Evolutionary conservation across 2,113 vertebrate genomes (phyloP).

Genomic region (Beaufortia kweichowensis): DNA sequence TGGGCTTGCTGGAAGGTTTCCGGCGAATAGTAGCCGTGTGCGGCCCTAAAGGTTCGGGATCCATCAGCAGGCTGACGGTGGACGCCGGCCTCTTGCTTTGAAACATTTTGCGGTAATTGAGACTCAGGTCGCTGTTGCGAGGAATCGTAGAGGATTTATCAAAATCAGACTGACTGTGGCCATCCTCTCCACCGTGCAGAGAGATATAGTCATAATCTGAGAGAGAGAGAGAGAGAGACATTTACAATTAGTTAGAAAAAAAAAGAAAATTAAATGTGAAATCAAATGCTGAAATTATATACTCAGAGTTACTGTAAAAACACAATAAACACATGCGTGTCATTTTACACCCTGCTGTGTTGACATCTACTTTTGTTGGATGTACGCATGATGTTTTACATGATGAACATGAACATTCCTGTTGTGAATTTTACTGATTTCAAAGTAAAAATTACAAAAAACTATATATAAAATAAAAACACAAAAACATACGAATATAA

Average conservation of each 20-base stretch:
- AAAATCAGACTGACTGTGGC: slow-evolving; percentile 70
- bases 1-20: slow-evolving; percentile 79
- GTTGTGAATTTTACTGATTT: no score
- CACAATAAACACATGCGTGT: no score
- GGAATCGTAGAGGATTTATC: slow-evolving; percentile 83
- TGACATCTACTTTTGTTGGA: no score
- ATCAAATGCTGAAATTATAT: no score
- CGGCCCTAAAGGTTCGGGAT: slow-evolving; percentile 61
- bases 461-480: no score
- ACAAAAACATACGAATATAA: neutral
- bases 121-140: slow-evolving; percentile 77
- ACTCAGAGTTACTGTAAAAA: no score
- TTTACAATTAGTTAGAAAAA: no score
- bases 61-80: slow-evolving; percentile 76
- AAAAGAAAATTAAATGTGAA: neutral
- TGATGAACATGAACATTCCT: no score
- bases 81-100: slow-evolving; percentile 78
- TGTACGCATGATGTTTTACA: no score
- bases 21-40: slow-evolving; percentile 81
- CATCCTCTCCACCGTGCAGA: slow-evolving; percentile 70
- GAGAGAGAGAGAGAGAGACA: neutral
- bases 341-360: no score
- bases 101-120: slow-evolving; percentile 76
- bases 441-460: no score
- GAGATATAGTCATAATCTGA: slow-evolving; percentile 80